A percentile compares a stretch with the other conserved stretches of the same genome.
phyloP scores from a whole-genome alignment of 2,888 invertebrate genomes.

The Aleiodes alternator region DNA sequence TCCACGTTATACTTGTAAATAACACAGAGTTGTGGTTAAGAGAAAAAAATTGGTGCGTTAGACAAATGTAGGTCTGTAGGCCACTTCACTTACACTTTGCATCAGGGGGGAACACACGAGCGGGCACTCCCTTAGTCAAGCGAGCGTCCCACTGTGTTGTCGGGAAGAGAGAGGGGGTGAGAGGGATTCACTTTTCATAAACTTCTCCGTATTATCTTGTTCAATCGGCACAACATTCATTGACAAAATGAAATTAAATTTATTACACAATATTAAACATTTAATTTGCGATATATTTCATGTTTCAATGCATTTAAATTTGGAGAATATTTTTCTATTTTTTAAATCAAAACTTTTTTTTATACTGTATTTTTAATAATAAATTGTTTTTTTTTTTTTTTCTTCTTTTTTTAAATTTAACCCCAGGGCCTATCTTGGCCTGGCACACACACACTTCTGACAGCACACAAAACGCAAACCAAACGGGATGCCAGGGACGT shows the following conservation, averaged over 20 bases:
- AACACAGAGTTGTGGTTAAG: constrained; percentile 34
- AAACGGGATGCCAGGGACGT: constrained; percentile 49
- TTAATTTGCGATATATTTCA: too few relatives aligned
- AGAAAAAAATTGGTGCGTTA: constrained; percentile 80
- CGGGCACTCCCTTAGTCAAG: constrained; percentile 81
- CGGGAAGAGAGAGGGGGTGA: too few relatives aligned
- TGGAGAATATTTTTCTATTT: background rate
- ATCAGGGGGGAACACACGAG: constrained; percentile 71
- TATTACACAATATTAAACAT: too few relatives aligned
- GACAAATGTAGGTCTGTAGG: constrained; percentile 92
- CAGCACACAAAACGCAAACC: constrained; percentile 29
- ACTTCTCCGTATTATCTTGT: constrained; percentile 22
- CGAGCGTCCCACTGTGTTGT: constrained; percentile 76
- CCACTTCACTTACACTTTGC: constrained; percentile 91
- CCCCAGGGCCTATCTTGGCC: constrained; percentile 26
- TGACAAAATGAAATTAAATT: too few relatives aligned
- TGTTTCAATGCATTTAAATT: too few relatives aligned
- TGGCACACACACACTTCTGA: constrained; percentile 35
- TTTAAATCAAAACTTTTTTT: background rate
- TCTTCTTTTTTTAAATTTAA: too few relatives aligned
- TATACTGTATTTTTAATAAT: background rate
- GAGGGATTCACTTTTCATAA: constrained; percentile 30
- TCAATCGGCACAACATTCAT: background rate
- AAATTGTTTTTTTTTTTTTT: constrained; percentile 4
- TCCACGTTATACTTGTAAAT: constrained; percentile 19